phyloP scores from a whole-genome alignment of 2,113 vertebrate species.

The Phrynocephalus versicolor region DNA sequence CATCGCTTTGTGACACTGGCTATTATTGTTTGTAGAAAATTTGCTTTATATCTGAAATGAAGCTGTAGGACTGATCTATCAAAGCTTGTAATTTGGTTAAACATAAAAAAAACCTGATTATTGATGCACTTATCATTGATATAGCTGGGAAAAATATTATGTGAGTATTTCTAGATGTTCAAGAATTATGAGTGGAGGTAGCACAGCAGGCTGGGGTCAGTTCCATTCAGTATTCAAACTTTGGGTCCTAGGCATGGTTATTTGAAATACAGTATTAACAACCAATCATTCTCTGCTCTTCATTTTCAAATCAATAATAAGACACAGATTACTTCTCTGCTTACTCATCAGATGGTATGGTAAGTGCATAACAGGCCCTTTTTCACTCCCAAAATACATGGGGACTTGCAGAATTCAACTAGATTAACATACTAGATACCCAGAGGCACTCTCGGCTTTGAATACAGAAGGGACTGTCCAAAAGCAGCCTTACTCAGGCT shows the following conservation, averaged over 20 bases:
- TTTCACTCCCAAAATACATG: not conserved
- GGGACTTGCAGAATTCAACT: not conserved
- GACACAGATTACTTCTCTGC: no score
- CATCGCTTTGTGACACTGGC: not conserved
- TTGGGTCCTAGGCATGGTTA: not conserved
- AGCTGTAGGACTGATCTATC: not conserved
- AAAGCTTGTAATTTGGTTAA: not conserved
- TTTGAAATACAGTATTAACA: not conserved
- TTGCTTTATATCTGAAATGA: not conserved
- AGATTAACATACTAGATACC: not conserved
- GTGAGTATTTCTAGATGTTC: not conserved
- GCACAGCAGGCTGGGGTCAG: not conserved
- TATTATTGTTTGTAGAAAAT: not conserved
- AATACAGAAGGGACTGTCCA: not conserved
- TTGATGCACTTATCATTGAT: not conserved
- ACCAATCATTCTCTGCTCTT: not conserved
- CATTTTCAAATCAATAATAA: not conserved
- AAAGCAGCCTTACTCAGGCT: not conserved
- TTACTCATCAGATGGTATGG: not conserved
- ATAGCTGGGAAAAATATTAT: no score
- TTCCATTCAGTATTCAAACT: not conserved
- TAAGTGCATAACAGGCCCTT: no score
- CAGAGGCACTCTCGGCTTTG: not conserved
- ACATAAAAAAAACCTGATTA: not conserved
- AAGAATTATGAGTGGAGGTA: not conserved